Evolutionary conservation across 2,797 vertebrate species (phyloP).

Genomic region (Esox lucius): DNA sequence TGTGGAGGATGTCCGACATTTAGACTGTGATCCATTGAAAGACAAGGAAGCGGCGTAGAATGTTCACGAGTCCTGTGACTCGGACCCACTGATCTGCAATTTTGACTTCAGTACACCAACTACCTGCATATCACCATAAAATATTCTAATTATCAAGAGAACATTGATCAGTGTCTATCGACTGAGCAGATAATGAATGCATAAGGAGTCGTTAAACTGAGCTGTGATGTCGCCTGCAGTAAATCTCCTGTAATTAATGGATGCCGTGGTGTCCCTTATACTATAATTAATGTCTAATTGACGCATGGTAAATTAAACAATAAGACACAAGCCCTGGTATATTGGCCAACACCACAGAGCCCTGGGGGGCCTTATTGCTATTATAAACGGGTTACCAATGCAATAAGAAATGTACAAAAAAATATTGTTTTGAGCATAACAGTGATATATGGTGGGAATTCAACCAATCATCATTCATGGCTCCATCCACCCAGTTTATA

Average conservation of each 20-base stretch:
- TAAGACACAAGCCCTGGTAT: background rate
- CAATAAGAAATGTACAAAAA: too few relatives aligned
- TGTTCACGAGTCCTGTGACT: background rate
- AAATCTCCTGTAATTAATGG: background rate
- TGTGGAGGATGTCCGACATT: background rate
- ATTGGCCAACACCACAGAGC: too few relatives aligned
- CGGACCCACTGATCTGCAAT: background rate
- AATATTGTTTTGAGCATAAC: too few relatives aligned
- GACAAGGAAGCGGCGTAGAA: background rate
- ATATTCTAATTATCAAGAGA: background rate
- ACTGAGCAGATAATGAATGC: slow-evolving; percentile 19
- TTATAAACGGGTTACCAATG: too few relatives aligned
- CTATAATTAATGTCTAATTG: background rate
- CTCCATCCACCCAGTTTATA: too few relatives aligned
- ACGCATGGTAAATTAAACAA: background rate
- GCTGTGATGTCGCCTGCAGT: background rate
- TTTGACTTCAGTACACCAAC: background rate
- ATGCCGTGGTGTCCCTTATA: background rate
- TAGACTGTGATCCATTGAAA: background rate
- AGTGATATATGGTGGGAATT: too few relatives aligned
- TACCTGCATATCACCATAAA: background rate
- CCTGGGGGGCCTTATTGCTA: too few relatives aligned
- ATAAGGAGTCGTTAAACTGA: slow-evolving; percentile 33
- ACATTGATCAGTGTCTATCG: slow-evolving; percentile 28
- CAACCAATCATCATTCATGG: too few relatives aligned